phyloP scores from a whole-genome alignment of 37 sponge, comb jelly and placozoan species.

The Spongilla lacustris region DNA sequence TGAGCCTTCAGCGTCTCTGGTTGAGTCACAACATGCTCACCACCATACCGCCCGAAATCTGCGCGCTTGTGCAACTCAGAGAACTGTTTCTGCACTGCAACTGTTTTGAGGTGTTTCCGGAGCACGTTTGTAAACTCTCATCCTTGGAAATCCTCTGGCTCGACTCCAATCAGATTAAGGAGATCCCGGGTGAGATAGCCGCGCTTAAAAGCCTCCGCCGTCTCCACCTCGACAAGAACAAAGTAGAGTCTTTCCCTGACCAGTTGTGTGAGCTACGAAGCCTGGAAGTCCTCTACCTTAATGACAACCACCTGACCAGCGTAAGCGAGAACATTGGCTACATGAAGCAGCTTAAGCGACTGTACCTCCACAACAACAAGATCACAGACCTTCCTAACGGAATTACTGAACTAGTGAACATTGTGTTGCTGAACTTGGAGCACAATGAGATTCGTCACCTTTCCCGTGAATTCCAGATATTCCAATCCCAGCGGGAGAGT shows the following conservation, averaged over 20 bases:
- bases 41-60: constrained; percentile 49
- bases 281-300: constrained; percentile 71
- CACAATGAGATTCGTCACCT: constrained; percentile 59
- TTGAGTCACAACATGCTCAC: constrained; percentile 66
- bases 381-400: constrained; percentile 52
- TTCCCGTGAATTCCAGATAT: constrained; percentile 18
- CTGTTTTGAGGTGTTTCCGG: constrained; percentile 46
- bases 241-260: constrained; percentile 46
- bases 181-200: constrained; percentile 54
- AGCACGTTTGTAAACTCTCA: constrained; percentile 36
- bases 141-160: constrained; percentile 73
- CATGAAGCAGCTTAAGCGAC: constrained; percentile 32
- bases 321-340: constrained; percentile 39
- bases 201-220: constrained; percentile 36
- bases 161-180: constrained; percentile 44
- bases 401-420: constrained; percentile 21
- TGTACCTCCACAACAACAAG: constrained; percentile 70
- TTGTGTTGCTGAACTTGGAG: constrained; percentile 44
- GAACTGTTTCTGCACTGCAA: constrained; percentile 75
- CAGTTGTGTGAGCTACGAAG: constrained; percentile 32
- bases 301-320: constrained; percentile 40
- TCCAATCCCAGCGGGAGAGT: constrained; percentile 6
- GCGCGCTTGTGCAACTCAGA: constrained; percentile 40
- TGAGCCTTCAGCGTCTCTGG: constrained; percentile 68
- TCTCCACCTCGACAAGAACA: constrained; percentile 72